Evolutionary conservation across 1,140 invertebrate genomes (phyloP).

Genomic region (Drosophila kohkoa): DNA sequence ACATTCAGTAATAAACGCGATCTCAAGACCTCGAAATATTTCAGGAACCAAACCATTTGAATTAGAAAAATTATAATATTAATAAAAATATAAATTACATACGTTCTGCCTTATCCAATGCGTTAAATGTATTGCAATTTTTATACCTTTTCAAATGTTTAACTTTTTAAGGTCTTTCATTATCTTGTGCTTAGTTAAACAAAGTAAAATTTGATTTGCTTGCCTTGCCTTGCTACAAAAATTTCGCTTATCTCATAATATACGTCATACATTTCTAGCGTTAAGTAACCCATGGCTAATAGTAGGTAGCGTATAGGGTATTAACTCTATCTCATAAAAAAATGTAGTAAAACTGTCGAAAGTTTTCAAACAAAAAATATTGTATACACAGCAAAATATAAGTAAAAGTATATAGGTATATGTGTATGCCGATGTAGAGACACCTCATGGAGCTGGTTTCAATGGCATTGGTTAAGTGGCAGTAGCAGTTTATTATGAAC

Average conservation of each 20-base stretch:
- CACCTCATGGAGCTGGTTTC: constrained; percentile 27
- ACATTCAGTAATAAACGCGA: background rate
- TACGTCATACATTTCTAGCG: background rate
- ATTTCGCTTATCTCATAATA: constrained; percentile 12
- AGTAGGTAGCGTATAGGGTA: constrained; percentile 1
- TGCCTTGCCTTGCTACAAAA: constrained; percentile 2
- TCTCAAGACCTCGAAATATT: background rate
- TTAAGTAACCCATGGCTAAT: constrained; percentile 15
- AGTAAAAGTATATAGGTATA: constrained; percentile 5
- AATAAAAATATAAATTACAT: background rate
- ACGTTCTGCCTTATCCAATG: too few species aligned
- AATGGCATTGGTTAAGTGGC: constrained; percentile 36
- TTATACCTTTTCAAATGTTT: too few species aligned
- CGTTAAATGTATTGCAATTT: too few species aligned
- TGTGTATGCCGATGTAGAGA: background rate
- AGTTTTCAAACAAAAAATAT: constrained; percentile 24
- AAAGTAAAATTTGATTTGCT: constrained; percentile 3
- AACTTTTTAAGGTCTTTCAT: too few species aligned
- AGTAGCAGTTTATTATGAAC: constrained; percentile 27
- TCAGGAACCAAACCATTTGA: background rate
- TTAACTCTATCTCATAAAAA: constrained; percentile 2
- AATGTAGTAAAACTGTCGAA: constrained; percentile 10
- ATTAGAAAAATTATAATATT: background rate
- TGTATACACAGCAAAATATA: background rate
- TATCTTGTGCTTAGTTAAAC: too few species aligned